Conservation (phyloP, 2,113 vertebrate species). For the Mesocricetus auratus region DNA sequence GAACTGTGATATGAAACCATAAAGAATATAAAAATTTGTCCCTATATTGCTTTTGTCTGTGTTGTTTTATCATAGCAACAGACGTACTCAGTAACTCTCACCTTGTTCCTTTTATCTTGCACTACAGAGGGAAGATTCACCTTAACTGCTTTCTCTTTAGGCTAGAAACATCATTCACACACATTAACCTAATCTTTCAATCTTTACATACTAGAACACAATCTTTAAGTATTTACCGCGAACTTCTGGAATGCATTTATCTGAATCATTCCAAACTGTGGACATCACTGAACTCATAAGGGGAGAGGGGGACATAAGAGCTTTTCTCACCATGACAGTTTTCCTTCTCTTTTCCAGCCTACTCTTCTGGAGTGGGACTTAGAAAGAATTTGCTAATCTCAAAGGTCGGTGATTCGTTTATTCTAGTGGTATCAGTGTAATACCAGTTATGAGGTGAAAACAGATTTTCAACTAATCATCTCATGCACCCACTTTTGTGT, state of each 20-base stretch:
- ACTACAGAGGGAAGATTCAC: not conserved
- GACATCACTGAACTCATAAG: not conserved
- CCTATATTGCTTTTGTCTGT: too few relatives aligned
- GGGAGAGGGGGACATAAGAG: not conserved
- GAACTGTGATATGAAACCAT: not conserved
- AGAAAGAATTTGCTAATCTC: constrained; percentile 31
- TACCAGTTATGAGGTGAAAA: constrained; percentile 28
- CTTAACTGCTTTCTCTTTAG: not conserved
- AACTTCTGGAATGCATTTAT: not conserved
- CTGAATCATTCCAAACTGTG: not conserved
- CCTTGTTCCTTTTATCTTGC: not conserved
- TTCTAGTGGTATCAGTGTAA: not conserved
- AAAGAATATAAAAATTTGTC: not conserved
- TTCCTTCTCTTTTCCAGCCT: not conserved
- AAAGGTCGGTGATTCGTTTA: constrained; percentile 40
- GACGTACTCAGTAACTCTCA: not conserved
- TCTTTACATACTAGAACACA: not conserved
- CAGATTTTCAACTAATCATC: not conserved
- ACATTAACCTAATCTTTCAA: not conserved
- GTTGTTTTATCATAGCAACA: not conserved
- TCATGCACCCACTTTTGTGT: not conserved
- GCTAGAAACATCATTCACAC: not conserved
- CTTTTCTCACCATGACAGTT: not conserved
- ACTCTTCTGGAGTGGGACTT: not conserved
- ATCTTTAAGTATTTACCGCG: not conserved